Conservation (phyloP, 2,888 invertebrate genomes). For the Drosophila mimetica region DNA sequence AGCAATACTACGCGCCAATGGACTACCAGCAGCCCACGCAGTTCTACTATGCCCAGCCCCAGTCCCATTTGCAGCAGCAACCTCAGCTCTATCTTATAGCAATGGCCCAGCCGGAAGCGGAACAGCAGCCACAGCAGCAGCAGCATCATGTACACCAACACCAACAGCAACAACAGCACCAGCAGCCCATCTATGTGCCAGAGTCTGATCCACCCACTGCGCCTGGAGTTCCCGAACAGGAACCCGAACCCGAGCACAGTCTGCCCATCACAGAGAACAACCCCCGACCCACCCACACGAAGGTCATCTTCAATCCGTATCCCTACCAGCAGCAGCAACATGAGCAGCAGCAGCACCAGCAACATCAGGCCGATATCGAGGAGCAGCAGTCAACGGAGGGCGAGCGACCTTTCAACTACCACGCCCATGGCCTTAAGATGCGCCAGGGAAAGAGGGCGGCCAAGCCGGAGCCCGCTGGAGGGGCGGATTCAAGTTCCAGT, state of each 20-base stretch:
- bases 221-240: constrained; percentile 22
- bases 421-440: constrained; percentile 69
- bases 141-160: constrained; percentile 9
- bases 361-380: constrained; percentile 41
- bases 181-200: constrained; percentile 74
- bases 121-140: background rate
- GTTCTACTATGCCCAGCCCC: constrained; percentile 80
- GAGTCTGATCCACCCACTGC: constrained; percentile 57
- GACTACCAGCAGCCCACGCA: constrained; percentile 63
- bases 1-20: constrained; percentile 56
- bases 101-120: constrained; percentile 62
- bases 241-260: constrained; percentile 17
- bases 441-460: constrained; percentile 54
- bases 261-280: constrained; percentile 82
- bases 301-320: constrained; percentile 79
- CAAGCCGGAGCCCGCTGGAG: constrained; percentile 32
- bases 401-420: constrained; percentile 82
- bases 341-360: background rate
- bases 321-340: constrained; percentile 56
- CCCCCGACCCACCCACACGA: constrained; percentile 83
- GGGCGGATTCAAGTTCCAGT: background rate
- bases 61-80: constrained; percentile 72
- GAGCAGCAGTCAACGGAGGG: constrained; percentile 28
- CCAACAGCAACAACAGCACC: constrained; percentile 38
- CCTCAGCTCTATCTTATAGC: constrained; percentile 79